Evolutionary conservation across 2,888 invertebrate species (phyloP).

Genomic region (Ormia ochracea): DNA sequence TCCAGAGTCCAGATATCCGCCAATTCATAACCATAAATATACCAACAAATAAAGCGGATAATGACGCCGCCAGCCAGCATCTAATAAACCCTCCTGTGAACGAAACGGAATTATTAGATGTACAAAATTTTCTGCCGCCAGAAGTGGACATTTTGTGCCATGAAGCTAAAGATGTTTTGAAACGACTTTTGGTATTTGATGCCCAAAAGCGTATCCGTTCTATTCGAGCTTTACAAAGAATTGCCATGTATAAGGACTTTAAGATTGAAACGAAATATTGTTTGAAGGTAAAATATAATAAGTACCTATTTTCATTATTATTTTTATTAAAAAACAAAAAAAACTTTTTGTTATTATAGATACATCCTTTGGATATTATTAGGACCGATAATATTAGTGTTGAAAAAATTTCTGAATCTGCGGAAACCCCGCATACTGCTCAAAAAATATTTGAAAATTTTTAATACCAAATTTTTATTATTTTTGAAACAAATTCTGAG

Average conservation of each 20-base stretch:
- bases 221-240: slow-evolving; percentile 70
- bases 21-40: slow-evolving; percentile 62
- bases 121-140: slow-evolving; percentile 65
- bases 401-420: slow-evolving; percentile 15
- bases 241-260: slow-evolving; percentile 72
- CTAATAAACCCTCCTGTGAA: background rate
- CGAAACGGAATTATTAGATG: background rate
- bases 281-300: slow-evolving; percentile 64
- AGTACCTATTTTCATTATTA: background rate
- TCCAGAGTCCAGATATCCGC: slow-evolving; percentile 67
- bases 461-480: slow-evolving; percentile 31
- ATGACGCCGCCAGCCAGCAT: background rate
- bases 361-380: slow-evolving; percentile 67
- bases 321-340: no score
- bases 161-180: slow-evolving; percentile 70
- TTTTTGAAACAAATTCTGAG: background rate
- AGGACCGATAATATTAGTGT: slow-evolving; percentile 64
- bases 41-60: slow-evolving; percentile 50
- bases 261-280: slow-evolving; percentile 68
- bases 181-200: slow-evolving; percentile 69
- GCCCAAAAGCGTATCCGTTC: slow-evolving; percentile 71
- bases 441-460: slow-evolving; percentile 66
- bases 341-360: slow-evolving; percentile 55
- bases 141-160: slow-evolving; percentile 66
- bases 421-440: slow-evolving; percentile 54